Evolutionary conservation across 2,113 vertebrate species (phyloP).

Genomic region (Mastomys coucha): DNA sequence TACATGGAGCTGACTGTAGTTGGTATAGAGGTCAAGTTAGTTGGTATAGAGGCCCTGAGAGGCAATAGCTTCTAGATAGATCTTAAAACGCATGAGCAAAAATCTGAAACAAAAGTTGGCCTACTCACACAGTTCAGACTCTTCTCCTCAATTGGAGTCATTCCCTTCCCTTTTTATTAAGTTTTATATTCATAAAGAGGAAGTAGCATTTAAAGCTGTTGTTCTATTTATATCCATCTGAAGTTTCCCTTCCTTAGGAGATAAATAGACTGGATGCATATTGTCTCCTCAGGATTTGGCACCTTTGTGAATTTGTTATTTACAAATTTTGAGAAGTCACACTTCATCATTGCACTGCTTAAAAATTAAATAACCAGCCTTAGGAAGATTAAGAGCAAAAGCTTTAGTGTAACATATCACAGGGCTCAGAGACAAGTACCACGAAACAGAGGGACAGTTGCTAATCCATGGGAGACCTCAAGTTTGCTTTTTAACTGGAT

Average conservation of each 20-base stretch:
- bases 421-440: background rate
- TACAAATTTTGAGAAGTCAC: slow-evolving; percentile 3
- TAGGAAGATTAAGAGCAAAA: background rate
- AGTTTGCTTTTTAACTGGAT: background rate
- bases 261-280: background rate
- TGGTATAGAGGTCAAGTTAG: background rate
- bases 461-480: background rate
- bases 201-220: background rate
- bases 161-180: background rate
- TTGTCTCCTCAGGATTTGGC: background rate
- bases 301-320: slow-evolving; percentile 47
- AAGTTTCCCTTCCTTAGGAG: background rate
- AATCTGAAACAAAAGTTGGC: background rate
- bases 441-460: background rate
- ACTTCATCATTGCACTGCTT: background rate
- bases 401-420: background rate
- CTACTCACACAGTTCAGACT: background rate
- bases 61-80: background rate
- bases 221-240: slow-evolving; percentile 28
- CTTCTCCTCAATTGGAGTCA: background rate
- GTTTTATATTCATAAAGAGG: slow-evolving; percentile 53
- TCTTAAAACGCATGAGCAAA: background rate
- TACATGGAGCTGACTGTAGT: background rate
- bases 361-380: background rate
- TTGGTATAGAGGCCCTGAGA: background rate